These are phyloP conservation scores for Micronycteris hirsuta DNA, from an alignment of 2,113 vertebrate species.

Conservation along the genomic window DNA sequence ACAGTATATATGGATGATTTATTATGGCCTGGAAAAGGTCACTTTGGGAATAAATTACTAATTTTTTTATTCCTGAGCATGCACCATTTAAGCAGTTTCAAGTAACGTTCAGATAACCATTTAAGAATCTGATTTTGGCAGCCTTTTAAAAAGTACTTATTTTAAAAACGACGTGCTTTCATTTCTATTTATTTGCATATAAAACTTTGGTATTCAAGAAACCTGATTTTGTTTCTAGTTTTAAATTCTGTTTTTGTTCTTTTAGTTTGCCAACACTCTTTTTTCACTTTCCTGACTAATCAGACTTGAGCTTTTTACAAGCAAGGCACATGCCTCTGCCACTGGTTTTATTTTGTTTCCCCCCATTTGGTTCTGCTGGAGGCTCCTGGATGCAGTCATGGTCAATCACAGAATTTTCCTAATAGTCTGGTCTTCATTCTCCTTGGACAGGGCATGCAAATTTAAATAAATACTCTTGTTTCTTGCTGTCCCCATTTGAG, in stretches of 20 bases:
- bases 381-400: neutral
- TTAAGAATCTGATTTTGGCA: constrained; percentile 50
- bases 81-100: constrained; percentile 45
- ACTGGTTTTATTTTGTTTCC: neutral
- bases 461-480: neutral
- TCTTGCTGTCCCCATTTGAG: neutral
- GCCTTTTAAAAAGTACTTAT: constrained; percentile 28
- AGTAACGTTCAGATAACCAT: constrained; percentile 47
- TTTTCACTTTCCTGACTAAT: neutral
- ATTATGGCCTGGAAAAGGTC: constrained; percentile 56
- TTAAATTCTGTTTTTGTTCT: constrained; percentile 3
- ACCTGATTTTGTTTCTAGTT: neutral
- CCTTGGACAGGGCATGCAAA: neutral
- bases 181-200: constrained; percentile 47
- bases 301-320: neutral
- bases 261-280: neutral
- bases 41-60: constrained; percentile 64
- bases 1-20: constrained; percentile 45
- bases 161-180: constrained; percentile 47
- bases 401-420: neutral
- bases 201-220: neutral
- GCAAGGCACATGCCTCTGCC: neutral
- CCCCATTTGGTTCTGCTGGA: neutral
- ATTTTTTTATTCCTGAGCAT: constrained; percentile 44
- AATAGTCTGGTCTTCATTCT: neutral